Base-by-base conservation (phyloP, 2,888 invertebrate genomes). In the Cryptus armator region DNA sequence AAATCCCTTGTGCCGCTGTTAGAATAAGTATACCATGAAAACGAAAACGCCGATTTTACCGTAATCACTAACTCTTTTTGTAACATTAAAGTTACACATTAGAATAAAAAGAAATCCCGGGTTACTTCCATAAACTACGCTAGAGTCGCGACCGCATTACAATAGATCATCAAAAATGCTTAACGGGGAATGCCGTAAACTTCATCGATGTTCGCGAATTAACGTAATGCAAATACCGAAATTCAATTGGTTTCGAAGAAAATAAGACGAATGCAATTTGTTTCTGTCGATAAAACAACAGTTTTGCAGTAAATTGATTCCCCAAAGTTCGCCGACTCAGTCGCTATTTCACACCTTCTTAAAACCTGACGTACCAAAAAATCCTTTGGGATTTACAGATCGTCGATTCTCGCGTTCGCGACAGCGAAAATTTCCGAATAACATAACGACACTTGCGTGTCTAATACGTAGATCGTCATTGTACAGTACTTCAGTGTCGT, bases 1-100 rank as follows among this genome's bases (percentile, higher is more conserved):
- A 71, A 53, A 71, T 43, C 12, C 24, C 71, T 56, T 37, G n/a
- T 19, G 37, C 51, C 29, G 70, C n/a, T 10, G 37, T 16, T 32
- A 14, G 53, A 71, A 53, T 37, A 43, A 56, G 53, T 53, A 37
- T 5, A 19, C 43, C 12, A 6, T 4, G 48, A 24, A 19, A 56
- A 56, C 19, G 24, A 56, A 56, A 12, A 10, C 1, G 24, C 56
- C 37, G 24, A 56, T 24, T 3, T 56, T 24, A 12, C 24, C 56
- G 9, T 16, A 9, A 19, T 53, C 19, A 16, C 9, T 9, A 7
- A 9, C 19, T n/a, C 16, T n/a, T 16, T n/a, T 51, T 16, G 7
- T 51, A 6, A 7, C 53, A 16, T 37, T 37, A 2, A 19, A 53
- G 53, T 16, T 53, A 19, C n/a, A 16, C 51, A 51, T 5, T 16